Base-by-base conservation (phyloP, 2,113 vertebrate species). In the Crotalus horridus region DNA sequence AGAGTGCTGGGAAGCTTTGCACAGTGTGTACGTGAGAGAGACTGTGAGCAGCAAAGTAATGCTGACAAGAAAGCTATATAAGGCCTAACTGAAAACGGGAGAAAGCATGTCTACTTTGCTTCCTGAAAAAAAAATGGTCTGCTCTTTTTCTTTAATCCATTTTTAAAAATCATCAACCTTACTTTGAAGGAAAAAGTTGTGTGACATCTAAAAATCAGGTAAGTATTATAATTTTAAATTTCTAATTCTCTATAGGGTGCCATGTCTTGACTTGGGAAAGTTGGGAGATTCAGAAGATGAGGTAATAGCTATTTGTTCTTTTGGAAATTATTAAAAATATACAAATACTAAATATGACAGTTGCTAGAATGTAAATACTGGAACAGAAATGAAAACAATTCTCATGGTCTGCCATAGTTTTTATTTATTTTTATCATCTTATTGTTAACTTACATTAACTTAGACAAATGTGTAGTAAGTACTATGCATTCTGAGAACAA, bases 211-310 rank as follows among this genome's bases (percentile, higher is more conserved):
- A 93, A 94, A 94, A 89, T 39, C 9, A 92, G 17, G 29, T 0
- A 0, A 85, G 20, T 93, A 11, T 51, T 95, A 94, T 94, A 92
- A 21, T 93, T 54, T 92, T 55, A 0, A 0, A 94, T 93, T 89
- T 91, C 91, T 94, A 51, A 92, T 64, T 96, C 96, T 55, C 95
- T 98, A 48, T 95, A 98, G 98, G 90, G 97, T 98, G 39, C 98
- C 98, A 15, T 97, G 88, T 64, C 97, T 98, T 93, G 97, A 98
- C 94, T 96, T 98, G 89, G 92, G 95, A 89, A 97, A 92, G 26
- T 96, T 98, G 88, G 56, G 94, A 95, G 97, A 97, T 94, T 98
- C 97, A 91, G 97, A 97, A 91, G 97, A 98, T 92, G 98, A 98
- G 98, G 97, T 98, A 98, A 97, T 55, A 93, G 55, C 94, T 95